A percentile compares a stretch with the other conserved stretches of the same genome.
Evolutionary conservation across 2,888 invertebrate genomes (phyloP).

Genomic region (Gymnosoma rotundatum): DNA sequence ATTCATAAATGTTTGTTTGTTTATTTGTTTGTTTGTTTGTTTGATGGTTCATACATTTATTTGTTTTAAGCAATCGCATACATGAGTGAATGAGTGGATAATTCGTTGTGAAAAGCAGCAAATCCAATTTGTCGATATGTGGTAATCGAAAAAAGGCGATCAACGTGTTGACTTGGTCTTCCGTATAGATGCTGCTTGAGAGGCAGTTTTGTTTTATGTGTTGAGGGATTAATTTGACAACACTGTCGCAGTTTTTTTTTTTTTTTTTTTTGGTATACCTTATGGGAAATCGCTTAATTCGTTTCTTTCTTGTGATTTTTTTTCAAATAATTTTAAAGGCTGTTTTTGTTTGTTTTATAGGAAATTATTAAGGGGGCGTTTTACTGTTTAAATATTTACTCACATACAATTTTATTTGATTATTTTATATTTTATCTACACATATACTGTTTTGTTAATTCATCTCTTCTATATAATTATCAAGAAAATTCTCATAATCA

Average conservation of each 20-base stretch:
- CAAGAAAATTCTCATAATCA: constrained; percentile 81
- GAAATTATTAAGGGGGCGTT: constrained; percentile 66
- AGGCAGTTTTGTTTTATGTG: constrained; percentile 51
- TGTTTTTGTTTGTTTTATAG: constrained; percentile 62
- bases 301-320: constrained; percentile 24
- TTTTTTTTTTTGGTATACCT: not conserved
- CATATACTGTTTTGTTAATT: constrained; percentile 31
- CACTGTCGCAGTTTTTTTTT: constrained; percentile 52
- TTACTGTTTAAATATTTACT: constrained; percentile 39
- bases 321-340: constrained; percentile 21
- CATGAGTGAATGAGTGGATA: constrained; percentile 39
- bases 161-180: constrained; percentile 51
- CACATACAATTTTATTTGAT: constrained; percentile 22
- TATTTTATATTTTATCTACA: constrained; percentile 26
- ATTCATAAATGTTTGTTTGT: constrained; percentile 66
- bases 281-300: constrained; percentile 68
- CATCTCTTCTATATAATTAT: constrained; percentile 49
- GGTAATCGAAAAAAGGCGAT: constrained; percentile 66
- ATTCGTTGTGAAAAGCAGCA: constrained; percentile 39
- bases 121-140: constrained; percentile 70
- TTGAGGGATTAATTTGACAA: constrained; percentile 70
- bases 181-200: constrained; percentile 25
- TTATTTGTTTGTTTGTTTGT: constrained; percentile 32
- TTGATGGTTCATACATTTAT: constrained; percentile 11
- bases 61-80: constrained; percentile 33